Evolutionary conservation across 2,888 invertebrate species (phyloP).

Genomic region (Pocota personata): DNA sequence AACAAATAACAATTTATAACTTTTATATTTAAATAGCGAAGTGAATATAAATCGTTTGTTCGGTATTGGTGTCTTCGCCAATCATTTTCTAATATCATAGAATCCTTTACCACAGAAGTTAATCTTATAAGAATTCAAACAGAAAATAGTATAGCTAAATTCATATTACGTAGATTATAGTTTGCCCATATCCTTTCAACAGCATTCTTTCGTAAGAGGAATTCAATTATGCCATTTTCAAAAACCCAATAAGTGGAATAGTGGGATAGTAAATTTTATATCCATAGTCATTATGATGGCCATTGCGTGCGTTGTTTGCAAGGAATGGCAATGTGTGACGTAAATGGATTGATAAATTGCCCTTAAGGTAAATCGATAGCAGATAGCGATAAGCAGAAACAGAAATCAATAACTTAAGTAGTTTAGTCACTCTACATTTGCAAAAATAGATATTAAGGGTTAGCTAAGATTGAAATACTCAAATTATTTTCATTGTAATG

Average conservation of each 20-base stretch:
- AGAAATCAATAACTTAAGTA: slow-evolving; percentile 36
- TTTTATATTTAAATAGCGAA: background rate
- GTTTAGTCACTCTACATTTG: background rate
- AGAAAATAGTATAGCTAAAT: background rate
- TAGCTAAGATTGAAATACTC: background rate
- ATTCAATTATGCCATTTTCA: slow-evolving; percentile 16
- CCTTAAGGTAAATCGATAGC: slow-evolving; percentile 41
- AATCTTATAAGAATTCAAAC: background rate
- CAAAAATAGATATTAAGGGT: background rate
- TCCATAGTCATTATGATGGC: slow-evolving; percentile 16
- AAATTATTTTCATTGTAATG: background rate
- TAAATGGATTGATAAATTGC: slow-evolving; percentile 43
- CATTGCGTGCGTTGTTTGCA: slow-evolving; percentile 47
- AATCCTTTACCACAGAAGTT: background rate
- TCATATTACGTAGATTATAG: background rate
- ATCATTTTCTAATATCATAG: background rate
- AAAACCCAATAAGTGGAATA: background rate
- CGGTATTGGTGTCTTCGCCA: background rate
- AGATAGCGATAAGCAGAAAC: slow-evolving; percentile 9
- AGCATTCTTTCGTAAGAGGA: background rate
- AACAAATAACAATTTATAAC: too few species aligned
- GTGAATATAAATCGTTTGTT: background rate
- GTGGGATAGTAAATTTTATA: slow-evolving; percentile 2
- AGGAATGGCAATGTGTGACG: slow-evolving; percentile 36
- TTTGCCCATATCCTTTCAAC: slow-evolving; percentile 15